Conservation (phyloP, 2,888 invertebrate species). For the Nemapogon koenigi region DNA sequence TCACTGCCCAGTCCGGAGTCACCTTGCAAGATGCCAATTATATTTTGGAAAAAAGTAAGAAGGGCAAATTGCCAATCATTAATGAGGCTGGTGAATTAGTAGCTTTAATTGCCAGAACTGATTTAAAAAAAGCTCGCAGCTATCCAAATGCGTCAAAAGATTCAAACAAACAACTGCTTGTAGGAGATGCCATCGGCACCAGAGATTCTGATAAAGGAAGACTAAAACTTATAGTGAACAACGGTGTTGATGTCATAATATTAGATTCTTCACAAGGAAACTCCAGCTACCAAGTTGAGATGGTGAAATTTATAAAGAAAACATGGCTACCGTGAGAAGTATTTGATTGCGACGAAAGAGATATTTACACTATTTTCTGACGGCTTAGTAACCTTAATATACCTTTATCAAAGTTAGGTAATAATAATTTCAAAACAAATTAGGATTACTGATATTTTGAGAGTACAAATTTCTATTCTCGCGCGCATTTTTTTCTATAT, state of each 20-base stretch:
- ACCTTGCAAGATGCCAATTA: conserved; percentile 92
- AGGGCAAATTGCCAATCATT: conserved; percentile 89
- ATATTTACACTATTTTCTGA: no score
- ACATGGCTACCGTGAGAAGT: no score
- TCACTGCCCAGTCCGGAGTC: conserved; percentile 89
- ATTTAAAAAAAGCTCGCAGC: conserved; percentile 95
- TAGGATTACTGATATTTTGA: no score
- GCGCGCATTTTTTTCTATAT: no score
- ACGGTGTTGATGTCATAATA: conserved; percentile 96
- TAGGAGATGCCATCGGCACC: conserved; percentile 94
- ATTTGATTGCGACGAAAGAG: no score
- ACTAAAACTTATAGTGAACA: conserved; percentile 78
- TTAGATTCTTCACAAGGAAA: conserved; percentile 98
- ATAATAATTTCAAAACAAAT: no score
- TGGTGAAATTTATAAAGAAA: conserved; percentile 90
- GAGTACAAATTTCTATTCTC: no score
- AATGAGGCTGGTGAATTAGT: conserved; percentile 88
- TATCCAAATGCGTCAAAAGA: conserved; percentile 98
- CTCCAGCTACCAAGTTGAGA: conserved; percentile 92
- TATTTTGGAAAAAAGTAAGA: conserved; percentile 95
- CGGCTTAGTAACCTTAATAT: no score
- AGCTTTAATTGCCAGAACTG: conserved; percentile 95
- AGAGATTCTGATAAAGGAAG: conserved; percentile 83
- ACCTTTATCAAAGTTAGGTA: no score
- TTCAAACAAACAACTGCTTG: conserved; percentile 90